Evolutionary conservation across 2,797 vertebrate species (phyloP).

Genomic region (Lacerta bilineata): DNA sequence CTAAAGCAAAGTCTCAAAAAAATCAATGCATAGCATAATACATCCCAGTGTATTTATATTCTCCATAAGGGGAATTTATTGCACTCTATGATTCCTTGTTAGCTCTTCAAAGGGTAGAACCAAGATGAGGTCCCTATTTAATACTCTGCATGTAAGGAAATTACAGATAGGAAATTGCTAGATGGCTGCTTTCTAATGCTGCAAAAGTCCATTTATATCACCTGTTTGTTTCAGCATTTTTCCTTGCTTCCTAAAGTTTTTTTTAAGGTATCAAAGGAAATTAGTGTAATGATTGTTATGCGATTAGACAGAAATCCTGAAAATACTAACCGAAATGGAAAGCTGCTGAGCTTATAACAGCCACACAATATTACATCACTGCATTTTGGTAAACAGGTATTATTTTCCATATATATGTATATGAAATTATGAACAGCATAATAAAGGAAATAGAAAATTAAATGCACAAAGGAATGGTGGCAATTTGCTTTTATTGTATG

Average conservation of each 20-base stretch:
- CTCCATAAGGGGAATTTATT: constrained; percentile 52
- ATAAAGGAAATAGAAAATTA: constrained; percentile 29
- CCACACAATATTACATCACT: constrained; percentile 9
- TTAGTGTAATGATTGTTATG: constrained; percentile 29
- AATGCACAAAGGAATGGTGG: background rate
- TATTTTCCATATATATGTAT: constrained; percentile 1
- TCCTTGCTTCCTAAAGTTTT: constrained; percentile 15
- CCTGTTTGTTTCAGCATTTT: constrained; percentile 30
- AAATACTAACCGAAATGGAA: background rate
- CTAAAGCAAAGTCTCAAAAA: constrained; percentile 68
- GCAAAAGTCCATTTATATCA: constrained; percentile 26
- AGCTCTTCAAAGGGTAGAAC: constrained; percentile 49
- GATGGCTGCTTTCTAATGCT: constrained; percentile 31
- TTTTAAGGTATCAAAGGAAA: constrained; percentile 40
- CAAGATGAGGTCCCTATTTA: constrained; percentile 40
- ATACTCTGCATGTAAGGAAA: constrained; percentile 33
- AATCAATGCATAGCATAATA: constrained; percentile 69
- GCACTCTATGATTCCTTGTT: constrained; percentile 55
- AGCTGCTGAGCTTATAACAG: constrained; percentile 5
- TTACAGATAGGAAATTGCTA: constrained; percentile 42
- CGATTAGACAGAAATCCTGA: constrained; percentile 38
- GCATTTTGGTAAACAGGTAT: background rate
- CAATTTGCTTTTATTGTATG: constrained; percentile 45
- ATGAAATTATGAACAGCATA: constrained; percentile 29
- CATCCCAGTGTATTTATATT: constrained; percentile 52